These are phyloP conservation scores for Frankliniella fusca DNA, from an alignment of 2,888 invertebrate species.

Conservation along the genomic window DNA sequence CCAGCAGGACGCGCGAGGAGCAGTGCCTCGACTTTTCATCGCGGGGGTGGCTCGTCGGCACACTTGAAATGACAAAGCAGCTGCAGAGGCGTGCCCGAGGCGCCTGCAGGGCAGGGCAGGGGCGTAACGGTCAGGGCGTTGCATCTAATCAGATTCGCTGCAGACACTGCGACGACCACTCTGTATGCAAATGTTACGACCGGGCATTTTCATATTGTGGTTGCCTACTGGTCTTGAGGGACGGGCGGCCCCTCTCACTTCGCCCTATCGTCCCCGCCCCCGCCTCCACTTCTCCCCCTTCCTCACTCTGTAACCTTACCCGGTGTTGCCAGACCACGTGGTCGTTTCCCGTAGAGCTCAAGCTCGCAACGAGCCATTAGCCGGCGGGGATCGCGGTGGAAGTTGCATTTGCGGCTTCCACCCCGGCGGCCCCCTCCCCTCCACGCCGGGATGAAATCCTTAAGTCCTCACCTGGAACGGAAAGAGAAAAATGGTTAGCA, in stretches of 20 bases:
- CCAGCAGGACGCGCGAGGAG: too few relatives aligned
- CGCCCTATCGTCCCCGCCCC: too few relatives aligned
- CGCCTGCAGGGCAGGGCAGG: too few relatives aligned
- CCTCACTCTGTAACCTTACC: background rate
- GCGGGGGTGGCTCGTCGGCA: too few relatives aligned
- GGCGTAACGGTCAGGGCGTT: background rate
- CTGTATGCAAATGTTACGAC: background rate
- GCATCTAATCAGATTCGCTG: background rate
- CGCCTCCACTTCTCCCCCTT: background rate
- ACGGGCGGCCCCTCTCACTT: background rate
- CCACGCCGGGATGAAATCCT: too few relatives aligned
- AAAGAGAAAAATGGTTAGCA: too few relatives aligned
- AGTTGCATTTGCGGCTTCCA: too few relatives aligned
- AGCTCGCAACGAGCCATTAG: background rate
- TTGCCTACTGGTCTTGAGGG: background rate
- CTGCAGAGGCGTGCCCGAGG: too few relatives aligned
- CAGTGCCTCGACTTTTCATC: too few relatives aligned
- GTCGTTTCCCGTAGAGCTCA: slow-evolving; percentile 1
- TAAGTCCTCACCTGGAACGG: too few relatives aligned
- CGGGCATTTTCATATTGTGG: background rate
- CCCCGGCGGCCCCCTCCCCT: too few relatives aligned
- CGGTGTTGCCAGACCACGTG: background rate
- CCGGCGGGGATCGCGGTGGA: background rate
- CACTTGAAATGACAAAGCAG: too few relatives aligned
- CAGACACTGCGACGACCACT: background rate